phyloP scores from a whole-genome alignment of 2,888 invertebrate genomes.

The Escarpia spicata region DNA sequence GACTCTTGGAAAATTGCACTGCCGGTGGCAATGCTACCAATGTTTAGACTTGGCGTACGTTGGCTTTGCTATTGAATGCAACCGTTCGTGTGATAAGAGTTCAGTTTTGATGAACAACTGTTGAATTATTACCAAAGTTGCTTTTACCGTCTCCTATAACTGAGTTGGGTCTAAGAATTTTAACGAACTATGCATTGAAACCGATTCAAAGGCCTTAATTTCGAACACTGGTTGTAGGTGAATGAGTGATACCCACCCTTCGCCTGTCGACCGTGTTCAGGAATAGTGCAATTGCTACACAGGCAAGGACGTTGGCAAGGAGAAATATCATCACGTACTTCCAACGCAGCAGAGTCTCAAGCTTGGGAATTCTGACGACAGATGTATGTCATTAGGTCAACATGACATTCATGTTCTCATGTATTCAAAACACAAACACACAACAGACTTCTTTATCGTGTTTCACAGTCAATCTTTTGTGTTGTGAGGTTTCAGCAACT shows the following conservation, averaged over 20 bases:
- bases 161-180: too few species aligned
- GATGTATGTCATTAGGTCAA: conserved; percentile 8
- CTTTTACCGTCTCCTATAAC: too few species aligned
- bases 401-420: background rate
- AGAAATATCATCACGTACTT: conserved; percentile 65
- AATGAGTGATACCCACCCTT: conserved; percentile 49
- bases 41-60: too few species aligned
- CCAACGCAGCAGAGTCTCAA: conserved; percentile 55
- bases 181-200: too few species aligned
- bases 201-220: too few species aligned
- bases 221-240: background rate
- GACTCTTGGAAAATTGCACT: too few species aligned
- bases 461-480: background rate
- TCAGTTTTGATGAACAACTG: too few species aligned
- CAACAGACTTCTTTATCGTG: background rate
- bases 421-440: background rate
- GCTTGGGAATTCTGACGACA: conserved; percentile 26
- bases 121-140: too few species aligned
- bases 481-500: background rate
- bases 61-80: too few species aligned
- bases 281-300: conserved; percentile 52
- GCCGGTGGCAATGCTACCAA: too few species aligned
- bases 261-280: conserved; percentile 58
- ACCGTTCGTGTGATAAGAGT: too few species aligned
- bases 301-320: conserved; percentile 59